These are phyloP conservation scores for Cairina moschata DNA, from an alignment of 2,113 vertebrate genomes.

Conservation along the genomic window DNA sequence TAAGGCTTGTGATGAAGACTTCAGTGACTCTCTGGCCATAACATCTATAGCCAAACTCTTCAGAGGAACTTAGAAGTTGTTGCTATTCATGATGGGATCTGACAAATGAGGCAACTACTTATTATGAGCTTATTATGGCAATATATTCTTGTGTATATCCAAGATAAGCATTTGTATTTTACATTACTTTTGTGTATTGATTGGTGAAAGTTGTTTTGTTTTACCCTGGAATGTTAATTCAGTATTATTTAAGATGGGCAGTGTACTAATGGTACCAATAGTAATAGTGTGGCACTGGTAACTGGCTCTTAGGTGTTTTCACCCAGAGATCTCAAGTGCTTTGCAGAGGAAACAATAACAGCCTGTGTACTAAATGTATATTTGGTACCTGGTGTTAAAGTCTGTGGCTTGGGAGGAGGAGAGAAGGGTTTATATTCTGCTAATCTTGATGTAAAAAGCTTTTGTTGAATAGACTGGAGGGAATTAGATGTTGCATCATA, in stretches of 20 bases:
- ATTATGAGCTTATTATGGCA: neutral
- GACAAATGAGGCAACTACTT: neutral
- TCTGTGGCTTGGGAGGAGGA: neutral
- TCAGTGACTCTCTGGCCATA: neutral
- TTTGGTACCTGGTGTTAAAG: neutral
- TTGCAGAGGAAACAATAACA: neutral
- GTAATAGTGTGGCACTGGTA: neutral
- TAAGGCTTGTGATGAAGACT: neutral
- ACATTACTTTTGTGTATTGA: neutral
- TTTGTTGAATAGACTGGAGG: neutral
- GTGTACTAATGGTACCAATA: neutral
- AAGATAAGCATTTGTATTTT: neutral
- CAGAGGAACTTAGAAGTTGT: neutral
- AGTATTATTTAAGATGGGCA: neutral
- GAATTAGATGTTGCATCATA: neutral
- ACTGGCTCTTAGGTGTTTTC: neutral
- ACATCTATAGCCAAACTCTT: neutral
- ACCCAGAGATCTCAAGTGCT: neutral
- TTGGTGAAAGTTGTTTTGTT: neutral
- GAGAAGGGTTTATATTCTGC: neutral
- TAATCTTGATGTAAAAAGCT: neutral
- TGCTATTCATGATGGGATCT: neutral
- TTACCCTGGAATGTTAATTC: neutral
- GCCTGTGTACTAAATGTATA: accelerated
- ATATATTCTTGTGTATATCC: neutral